phyloP scores from a whole-genome alignment of 2,888 invertebrate species.

The Toxonevra muliebris region DNA sequence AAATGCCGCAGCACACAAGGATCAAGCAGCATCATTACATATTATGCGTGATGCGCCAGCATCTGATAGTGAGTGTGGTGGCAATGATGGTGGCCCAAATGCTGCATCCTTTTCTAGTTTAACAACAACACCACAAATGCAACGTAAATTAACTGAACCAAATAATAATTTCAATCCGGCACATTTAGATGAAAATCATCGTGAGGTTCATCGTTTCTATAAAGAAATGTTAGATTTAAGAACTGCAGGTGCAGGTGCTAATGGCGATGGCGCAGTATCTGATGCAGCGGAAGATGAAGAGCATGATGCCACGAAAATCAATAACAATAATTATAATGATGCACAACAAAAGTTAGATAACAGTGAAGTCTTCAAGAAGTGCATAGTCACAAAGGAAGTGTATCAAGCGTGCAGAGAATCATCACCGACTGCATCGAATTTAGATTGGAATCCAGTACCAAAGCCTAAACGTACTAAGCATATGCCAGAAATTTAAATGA shows the following conservation, averaged over 20 bases:
- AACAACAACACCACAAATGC: slow-evolving; percentile 11
- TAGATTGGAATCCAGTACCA: slow-evolving; percentile 65
- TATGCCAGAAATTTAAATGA: slow-evolving; percentile 18
- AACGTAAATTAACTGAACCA: slow-evolving; percentile 18
- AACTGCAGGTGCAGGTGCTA: neutral
- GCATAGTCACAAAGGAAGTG: slow-evolving; percentile 54
- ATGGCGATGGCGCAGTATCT: slow-evolving; percentile 1
- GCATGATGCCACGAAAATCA: slow-evolving; percentile 6
- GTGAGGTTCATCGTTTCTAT: slow-evolving; percentile 45
- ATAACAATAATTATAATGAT: neutral
- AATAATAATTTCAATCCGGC: slow-evolving; percentile 6
- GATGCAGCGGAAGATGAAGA: neutral
- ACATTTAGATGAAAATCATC: slow-evolving; percentile 37
- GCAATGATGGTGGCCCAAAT: slow-evolving; percentile 3
- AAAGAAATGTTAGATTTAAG: slow-evolving; percentile 39
- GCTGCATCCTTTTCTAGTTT: slow-evolving; percentile 11
- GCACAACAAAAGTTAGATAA: slow-evolving; percentile 37
- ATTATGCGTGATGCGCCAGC: slow-evolving; percentile 14
- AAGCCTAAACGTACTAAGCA: slow-evolving; percentile 62
- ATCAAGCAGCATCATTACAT: slow-evolving; percentile 30
- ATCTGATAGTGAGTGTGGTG: neutral
- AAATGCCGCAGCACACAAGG: slow-evolving; percentile 58
- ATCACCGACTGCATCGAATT: slow-evolving; percentile 61
- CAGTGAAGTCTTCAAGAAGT: slow-evolving; percentile 56
- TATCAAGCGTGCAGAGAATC: slow-evolving; percentile 55